Conservation (phyloP, 2,888 invertebrate genomes). For the Nudaria mundana region DNA sequence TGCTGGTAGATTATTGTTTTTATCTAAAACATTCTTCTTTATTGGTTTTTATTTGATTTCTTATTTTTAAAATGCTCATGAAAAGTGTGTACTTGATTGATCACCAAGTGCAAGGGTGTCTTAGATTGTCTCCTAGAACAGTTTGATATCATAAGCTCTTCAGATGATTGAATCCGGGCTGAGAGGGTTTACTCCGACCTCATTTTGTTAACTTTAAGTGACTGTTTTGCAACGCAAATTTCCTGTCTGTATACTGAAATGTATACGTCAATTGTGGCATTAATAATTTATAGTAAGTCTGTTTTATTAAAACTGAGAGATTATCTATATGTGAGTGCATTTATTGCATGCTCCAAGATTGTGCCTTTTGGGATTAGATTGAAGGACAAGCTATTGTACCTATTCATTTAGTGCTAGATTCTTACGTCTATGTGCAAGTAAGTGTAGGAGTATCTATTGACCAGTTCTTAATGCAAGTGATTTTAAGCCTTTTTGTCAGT, state of each 20-base stretch:
- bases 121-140: slow-evolving; percentile 64
- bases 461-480: not conserved
- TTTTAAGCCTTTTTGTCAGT: not conserved
- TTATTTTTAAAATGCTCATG: no score
- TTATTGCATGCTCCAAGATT: slow-evolving; percentile 40
- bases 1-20: no score
- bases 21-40: no score
- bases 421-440: slow-evolving; percentile 62
- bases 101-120: no score
- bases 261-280: no score
- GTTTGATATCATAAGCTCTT: slow-evolving; percentile 65
- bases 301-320: slow-evolving; percentile 16
- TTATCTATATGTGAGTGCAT: slow-evolving; percentile 33
- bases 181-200: slow-evolving; percentile 67
- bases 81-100: no score
- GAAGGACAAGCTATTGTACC: no score
- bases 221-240: slow-evolving; percentile 73
- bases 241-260: no score
- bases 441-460: slow-evolving; percentile 52
- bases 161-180: slow-evolving; percentile 79
- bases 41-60: no score
- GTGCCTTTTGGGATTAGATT: no score
- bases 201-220: slow-evolving; percentile 80
- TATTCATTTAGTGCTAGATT: slow-evolving; percentile 61
- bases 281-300: no score